phyloP scores from a whole-genome alignment of 1,140 invertebrate species.

The Drosophila neocordata region DNA sequence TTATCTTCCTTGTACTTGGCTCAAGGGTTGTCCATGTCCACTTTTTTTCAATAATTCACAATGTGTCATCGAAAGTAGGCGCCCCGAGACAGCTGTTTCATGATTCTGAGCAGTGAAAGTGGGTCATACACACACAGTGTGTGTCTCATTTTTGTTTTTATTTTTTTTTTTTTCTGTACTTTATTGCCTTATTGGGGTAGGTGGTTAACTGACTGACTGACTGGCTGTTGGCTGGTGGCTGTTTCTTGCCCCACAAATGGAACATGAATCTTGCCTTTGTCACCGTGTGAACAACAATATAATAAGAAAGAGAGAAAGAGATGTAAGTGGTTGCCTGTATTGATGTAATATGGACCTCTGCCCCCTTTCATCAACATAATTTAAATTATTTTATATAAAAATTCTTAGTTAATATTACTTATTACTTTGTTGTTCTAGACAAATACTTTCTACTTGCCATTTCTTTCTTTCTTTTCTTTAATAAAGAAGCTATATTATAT shows the following conservation, averaged over 20 bases:
- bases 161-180: neutral
- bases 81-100: slow-evolving; percentile 18
- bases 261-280: slow-evolving; percentile 4
- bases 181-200: slow-evolving; percentile 49
- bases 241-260: slow-evolving; percentile 4
- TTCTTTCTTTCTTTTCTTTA: too few species aligned
- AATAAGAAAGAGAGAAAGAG: neutral
- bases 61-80: slow-evolving; percentile 51
- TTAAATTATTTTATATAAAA: too few species aligned
- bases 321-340: neutral
- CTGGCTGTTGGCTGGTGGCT: neutral
- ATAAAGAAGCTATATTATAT: too few species aligned
- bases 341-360: neutral
- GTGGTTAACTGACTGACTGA: slow-evolving; percentile 7
- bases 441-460: too few species aligned
- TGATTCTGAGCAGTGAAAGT: slow-evolving; percentile 47
- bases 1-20: slow-evolving; percentile 13
- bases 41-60: slow-evolving; percentile 44
- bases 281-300: neutral
- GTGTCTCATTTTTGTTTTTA: too few species aligned
- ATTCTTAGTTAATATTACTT: too few species aligned
- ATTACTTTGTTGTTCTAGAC: too few species aligned
- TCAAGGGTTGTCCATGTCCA: slow-evolving; percentile 41
- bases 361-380: too few species aligned
- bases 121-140: slow-evolving; percentile 33